phyloP scores from a whole-genome alignment of 2,113 vertebrate genomes.

The Drymodes brunneopygia region DNA sequence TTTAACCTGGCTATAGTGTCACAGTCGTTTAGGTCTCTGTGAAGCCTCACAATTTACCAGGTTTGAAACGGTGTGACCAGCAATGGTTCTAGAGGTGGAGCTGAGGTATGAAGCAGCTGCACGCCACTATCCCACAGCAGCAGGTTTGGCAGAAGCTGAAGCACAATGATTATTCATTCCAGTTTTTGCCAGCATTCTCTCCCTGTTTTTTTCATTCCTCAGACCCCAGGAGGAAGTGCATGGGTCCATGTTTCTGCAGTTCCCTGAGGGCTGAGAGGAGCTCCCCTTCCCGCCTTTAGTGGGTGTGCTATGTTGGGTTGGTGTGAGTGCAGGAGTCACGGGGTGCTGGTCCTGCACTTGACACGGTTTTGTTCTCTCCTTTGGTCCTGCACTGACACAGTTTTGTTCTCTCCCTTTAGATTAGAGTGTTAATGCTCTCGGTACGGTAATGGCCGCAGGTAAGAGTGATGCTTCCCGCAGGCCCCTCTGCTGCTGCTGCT shows the following conservation, averaged over 20 bases:
- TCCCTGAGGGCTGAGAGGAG: not conserved
- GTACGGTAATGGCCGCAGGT: slow-evolving; percentile 86
- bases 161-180: not conserved
- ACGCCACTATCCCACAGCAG: accelerated
- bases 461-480: slow-evolving; percentile 71
- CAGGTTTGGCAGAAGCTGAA: not conserved
- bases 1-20: not conserved
- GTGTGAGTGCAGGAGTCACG: accelerated
- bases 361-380: slow-evolving; percentile 69
- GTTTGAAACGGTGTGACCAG: not conserved
- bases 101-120: not conserved
- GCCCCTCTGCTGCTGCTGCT: not conserved
- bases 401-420: slow-evolving; percentile 83
- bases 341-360: slow-evolving; percentile 13
- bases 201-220: not conserved
- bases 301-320: not conserved
- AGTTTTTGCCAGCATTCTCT: not conserved
- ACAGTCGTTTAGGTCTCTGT: not conserved
- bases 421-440: slow-evolving; percentile 84
- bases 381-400: too few species aligned
- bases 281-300: accelerated
- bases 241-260: not conserved
- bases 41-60: not conserved
- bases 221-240: not conserved
- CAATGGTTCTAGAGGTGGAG: accelerated